These are phyloP conservation scores for Drosophila bipectinata DNA, from an alignment of 1,140 invertebrate genomes.

Conservation along the genomic window DNA sequence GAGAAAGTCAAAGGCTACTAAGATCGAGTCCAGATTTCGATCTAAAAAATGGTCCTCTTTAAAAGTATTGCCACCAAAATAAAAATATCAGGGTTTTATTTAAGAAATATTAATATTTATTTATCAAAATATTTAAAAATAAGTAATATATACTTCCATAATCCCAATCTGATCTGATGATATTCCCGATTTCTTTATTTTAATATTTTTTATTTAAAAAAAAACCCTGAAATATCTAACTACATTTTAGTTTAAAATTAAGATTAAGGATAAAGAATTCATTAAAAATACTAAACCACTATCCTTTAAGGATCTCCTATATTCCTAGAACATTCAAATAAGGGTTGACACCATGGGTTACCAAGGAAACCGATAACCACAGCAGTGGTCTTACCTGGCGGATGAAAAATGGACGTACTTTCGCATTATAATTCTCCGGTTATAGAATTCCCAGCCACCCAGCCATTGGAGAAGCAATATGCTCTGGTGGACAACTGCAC, in stretches of 20 bases:
- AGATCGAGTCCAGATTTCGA: neutral
- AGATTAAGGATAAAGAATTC: neutral
- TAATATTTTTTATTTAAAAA: too few species aligned
- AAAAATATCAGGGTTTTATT: too few species aligned
- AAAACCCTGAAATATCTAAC: too few species aligned
- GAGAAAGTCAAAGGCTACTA: neutral
- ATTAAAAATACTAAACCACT: too few species aligned
- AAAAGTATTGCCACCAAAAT: neutral
- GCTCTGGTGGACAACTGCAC: slow-evolving; percentile 67
- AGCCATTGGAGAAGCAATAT: slow-evolving; percentile 56
- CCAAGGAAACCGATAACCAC: slow-evolving; percentile 28
- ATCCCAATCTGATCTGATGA: too few species aligned
- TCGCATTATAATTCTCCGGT: slow-evolving; percentile 73
- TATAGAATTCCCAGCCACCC: slow-evolving; percentile 67
- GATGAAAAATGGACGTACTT: slow-evolving; percentile 71
- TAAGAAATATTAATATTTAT: too few species aligned
- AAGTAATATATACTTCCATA: too few species aligned
- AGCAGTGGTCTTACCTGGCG: neutral
- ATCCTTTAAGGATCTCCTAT: neutral
- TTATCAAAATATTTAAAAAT: too few species aligned
- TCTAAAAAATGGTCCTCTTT: neutral
- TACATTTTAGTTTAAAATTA: neutral
- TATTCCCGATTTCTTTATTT: too few species aligned
- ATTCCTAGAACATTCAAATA: neutral
- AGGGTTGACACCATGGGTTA: slow-evolving; percentile 20